Percentiles rank a stretch among this genome's conserved stretches.
Conservation (phyloP, 30 jellyfish, hydroid and myxozoan genomes). For the Hydractinia symbiolongicarpus region DNA sequence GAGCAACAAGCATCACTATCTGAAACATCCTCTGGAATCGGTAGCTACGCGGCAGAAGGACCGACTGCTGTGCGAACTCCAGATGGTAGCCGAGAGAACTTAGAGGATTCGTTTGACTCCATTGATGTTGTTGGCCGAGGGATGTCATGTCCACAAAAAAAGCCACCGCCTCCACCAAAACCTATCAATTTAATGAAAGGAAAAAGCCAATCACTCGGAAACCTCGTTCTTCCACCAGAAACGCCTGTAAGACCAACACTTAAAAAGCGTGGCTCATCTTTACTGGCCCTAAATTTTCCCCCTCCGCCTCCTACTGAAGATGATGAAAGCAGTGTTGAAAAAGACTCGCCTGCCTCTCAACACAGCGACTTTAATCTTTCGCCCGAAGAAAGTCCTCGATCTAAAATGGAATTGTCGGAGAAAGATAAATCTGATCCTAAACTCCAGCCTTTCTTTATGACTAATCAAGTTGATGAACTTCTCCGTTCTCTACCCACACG, state of each 20-base stretch:
- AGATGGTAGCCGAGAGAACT: neutral
- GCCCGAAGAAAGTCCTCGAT: neutral
- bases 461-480: neutral
- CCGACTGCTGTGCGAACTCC: constrained; percentile 28
- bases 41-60: constrained; percentile 46
- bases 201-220: neutral
- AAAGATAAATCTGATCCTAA: constrained; percentile 19
- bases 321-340: neutral
- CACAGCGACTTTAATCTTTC: neutral
- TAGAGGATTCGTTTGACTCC: neutral
- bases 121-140: neutral
- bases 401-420: neutral
- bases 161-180: neutral
- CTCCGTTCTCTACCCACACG: neutral
- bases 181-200: neutral
- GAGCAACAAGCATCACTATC: constrained; percentile 9
- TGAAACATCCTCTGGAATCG: neutral
- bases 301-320: constrained; percentile 29
- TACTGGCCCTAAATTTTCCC: constrained; percentile 19
- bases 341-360: neutral
- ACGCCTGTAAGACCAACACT: neutral
- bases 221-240: neutral
- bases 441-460: constrained; percentile 2
- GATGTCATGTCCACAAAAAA: neutral
- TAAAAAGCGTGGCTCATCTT: constrained; percentile 26